Conservation (phyloP, 92 coral and sea anemone species). For the Epizoanthus illoricatus region DNA sequence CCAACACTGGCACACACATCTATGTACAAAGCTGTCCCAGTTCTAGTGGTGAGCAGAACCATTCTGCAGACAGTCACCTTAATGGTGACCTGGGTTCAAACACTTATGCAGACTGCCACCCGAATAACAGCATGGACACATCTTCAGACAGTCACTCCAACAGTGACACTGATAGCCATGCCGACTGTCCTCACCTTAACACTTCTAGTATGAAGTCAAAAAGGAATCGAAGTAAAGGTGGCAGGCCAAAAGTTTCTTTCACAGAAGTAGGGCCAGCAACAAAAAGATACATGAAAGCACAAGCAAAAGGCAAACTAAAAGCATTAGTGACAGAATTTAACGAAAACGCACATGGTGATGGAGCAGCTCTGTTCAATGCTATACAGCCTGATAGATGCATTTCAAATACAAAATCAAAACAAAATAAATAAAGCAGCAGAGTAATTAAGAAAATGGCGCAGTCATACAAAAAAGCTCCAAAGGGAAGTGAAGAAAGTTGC, state of each 20-base stretch:
- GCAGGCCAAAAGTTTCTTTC: too few species aligned
- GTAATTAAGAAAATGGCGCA: neutral
- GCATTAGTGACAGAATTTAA: neutral
- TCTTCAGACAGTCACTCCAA: neutral
- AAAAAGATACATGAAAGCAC: neutral
- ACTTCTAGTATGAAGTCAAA: too few species aligned
- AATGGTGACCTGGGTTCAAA: neutral
- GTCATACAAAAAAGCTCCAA: neutral
- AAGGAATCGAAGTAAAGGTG: too few species aligned
- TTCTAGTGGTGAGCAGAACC: too few species aligned
- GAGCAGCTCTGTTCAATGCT: too few species aligned
- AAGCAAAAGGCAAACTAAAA: neutral
- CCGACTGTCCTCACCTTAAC: neutral
- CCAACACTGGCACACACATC: too few species aligned
- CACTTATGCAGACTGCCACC: neutral
- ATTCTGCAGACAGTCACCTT: neutral
- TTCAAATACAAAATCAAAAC: too few species aligned
- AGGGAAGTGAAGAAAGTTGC: constrained; percentile 22
- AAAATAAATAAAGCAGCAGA: too few species aligned
- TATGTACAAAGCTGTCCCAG: too few species aligned
- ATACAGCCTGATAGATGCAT: too few species aligned
- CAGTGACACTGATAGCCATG: neutral
- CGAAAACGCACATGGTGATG: too few species aligned
- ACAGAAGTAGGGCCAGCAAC: neutral
- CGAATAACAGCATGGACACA: neutral